A percentile compares a stretch with the other conserved stretches of the same genome.
These are phyloP conservation scores for Synergus umbraculus DNA, from an alignment of 2,888 invertebrate species.

Conservation along the genomic window DNA sequence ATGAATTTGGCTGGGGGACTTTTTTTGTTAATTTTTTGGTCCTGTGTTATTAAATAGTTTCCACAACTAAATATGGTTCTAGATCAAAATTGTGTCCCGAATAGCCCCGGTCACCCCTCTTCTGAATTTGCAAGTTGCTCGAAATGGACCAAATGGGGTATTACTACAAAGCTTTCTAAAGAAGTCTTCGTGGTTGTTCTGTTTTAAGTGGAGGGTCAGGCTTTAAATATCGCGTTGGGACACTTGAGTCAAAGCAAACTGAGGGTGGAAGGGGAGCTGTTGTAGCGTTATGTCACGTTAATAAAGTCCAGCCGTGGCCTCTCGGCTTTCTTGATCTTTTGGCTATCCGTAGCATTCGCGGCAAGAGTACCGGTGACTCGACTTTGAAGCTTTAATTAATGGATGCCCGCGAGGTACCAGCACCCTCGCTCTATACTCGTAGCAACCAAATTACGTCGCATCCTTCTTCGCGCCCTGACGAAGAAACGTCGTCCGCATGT, in stretches of 20 bases:
- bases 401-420: constrained; percentile 54
- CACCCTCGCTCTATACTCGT: constrained; percentile 45
- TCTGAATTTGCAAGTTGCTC: background rate
- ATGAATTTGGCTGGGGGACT: too few species aligned
- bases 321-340: constrained; percentile 63
- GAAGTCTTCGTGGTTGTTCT: constrained; percentile 24
- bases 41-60: too few species aligned
- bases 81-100: too few species aligned
- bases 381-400: constrained; percentile 73
- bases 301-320: constrained; percentile 63
- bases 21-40: too few species aligned
- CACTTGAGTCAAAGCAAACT: background rate
- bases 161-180: background rate
- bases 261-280: constrained; percentile 47
- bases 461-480: constrained; percentile 31
- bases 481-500: constrained; percentile 32
- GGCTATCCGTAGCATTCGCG: constrained; percentile 60
- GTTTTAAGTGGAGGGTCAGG: constrained; percentile 54
- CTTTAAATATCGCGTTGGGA: constrained; percentile 56
- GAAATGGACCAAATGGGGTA: background rate
- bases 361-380: constrained; percentile 55
- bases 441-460: constrained; percentile 33
- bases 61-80: too few species aligned
- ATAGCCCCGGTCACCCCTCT: too few species aligned
- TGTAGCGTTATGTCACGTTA: constrained; percentile 72